phyloP scores from a whole-genome alignment of 92 coral and sea anemone genomes.

The Blastomussa wellsi region DNA sequence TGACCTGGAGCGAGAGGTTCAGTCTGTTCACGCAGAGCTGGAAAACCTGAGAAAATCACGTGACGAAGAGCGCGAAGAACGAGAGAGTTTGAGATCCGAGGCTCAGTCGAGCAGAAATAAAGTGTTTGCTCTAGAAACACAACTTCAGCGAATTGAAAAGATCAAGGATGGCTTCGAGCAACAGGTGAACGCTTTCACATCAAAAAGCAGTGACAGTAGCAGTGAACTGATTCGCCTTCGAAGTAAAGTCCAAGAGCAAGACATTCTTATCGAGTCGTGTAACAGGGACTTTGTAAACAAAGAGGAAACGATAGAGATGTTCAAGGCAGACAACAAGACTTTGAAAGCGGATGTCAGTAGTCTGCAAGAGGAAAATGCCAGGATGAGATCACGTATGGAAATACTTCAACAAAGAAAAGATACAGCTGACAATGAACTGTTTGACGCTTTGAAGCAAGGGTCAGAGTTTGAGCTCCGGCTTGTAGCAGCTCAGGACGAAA shows the following conservation, averaged over 20 bases:
- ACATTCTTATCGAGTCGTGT: slow-evolving; percentile 60
- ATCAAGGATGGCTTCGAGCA: slow-evolving; percentile 65
- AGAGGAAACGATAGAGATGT: slow-evolving; percentile 65
- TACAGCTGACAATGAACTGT: slow-evolving; percentile 66
- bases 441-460: slow-evolving; percentile 67
- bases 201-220: slow-evolving; percentile 55
- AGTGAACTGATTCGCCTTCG: slow-evolving; percentile 59
- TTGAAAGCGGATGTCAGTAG: slow-evolving; percentile 68
- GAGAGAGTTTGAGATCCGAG: slow-evolving; percentile 61
- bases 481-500: slow-evolving; percentile 62
- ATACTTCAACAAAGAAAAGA: slow-evolving; percentile 74
- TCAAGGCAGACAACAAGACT: slow-evolving; percentile 59
- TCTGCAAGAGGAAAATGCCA: slow-evolving; percentile 67
- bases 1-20: slow-evolving; percentile 73
- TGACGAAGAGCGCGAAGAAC: slow-evolving; percentile 74
- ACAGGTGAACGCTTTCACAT: slow-evolving; percentile 45
- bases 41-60: slow-evolving; percentile 58
- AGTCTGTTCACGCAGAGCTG: slow-evolving; percentile 62
- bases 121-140: slow-evolving; percentile 67
- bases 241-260: slow-evolving; percentile 71
- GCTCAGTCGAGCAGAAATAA: slow-evolving; percentile 57
- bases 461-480: slow-evolving; percentile 76
- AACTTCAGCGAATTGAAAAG: slow-evolving; percentile 70
- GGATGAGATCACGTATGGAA: slow-evolving; percentile 59
- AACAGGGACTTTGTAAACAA: slow-evolving; percentile 70